Evolutionary conservation across 1,140 invertebrate genomes (phyloP).

Genomic region (Sycophila sp.): DNA sequence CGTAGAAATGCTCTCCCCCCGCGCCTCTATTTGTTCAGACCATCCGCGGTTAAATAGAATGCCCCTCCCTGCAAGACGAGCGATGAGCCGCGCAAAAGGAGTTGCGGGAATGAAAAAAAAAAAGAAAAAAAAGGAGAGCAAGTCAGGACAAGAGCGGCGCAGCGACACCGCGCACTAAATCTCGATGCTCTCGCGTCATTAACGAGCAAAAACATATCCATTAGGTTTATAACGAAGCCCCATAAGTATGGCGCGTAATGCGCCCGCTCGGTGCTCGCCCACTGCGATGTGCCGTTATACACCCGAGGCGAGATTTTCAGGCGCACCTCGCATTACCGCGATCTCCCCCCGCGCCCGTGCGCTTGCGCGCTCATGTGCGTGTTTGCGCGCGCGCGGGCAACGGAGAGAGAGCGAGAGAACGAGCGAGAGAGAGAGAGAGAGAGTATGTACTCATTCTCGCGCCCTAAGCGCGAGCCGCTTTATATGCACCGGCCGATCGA

Average conservation of each 20-base stretch:
- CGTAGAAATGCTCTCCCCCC: no score
- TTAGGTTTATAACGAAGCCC: constrained; percentile 29
- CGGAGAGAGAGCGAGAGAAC: neutral
- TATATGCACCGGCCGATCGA: constrained; percentile 29
- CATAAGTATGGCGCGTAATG: constrained; percentile 28
- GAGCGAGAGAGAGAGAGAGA: neutral
- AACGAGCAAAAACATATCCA: constrained; percentile 37
- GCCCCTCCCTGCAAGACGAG: no score
- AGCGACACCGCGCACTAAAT: constrained; percentile 40
- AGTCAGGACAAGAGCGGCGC: no score
- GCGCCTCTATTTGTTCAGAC: no score
- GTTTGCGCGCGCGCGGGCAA: neutral
- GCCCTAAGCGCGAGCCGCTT: neutral
- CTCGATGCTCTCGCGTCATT: constrained; percentile 43
- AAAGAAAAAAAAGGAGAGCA: no score
- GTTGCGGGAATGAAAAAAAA: no score
- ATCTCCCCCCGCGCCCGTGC: neutral
- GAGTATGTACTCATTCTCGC: neutral
- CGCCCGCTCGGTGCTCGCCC: neutral
- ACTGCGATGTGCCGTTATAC: constrained; percentile 26
- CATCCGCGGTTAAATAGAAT: no score
- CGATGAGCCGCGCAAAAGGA: no score
- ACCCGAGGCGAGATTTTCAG: constrained; percentile 37
- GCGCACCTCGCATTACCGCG: neutral
- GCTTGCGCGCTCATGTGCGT: neutral